phyloP scores from a whole-genome alignment of 1,140 invertebrate genomes.

The Charaxes varanes region DNA sequence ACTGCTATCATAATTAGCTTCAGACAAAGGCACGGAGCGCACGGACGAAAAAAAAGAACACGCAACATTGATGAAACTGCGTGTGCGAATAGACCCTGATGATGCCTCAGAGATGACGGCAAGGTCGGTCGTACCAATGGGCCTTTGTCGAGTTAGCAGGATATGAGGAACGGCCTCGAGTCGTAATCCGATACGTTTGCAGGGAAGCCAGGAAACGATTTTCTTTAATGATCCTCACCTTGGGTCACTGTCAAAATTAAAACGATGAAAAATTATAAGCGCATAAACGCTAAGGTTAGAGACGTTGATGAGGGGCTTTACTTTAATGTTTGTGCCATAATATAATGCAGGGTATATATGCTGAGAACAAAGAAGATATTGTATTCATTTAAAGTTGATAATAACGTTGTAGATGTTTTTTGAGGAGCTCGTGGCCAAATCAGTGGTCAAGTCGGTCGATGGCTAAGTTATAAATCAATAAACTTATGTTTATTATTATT shows the following conservation, averaged over 20 bases:
- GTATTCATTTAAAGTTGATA: too few relatives aligned
- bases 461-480: not conserved
- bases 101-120: constrained; percentile 31
- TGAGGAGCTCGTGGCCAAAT: too few relatives aligned
- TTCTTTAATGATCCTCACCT: constrained; percentile 50
- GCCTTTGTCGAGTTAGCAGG: constrained; percentile 56
- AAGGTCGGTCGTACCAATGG: constrained; percentile 39
- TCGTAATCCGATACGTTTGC: constrained; percentile 44
- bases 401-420: too few relatives aligned
- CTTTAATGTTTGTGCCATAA: not conserved
- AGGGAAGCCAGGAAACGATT: constrained; percentile 50
- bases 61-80: constrained; percentile 8
- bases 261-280: constrained; percentile 13
- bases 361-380: too few relatives aligned
- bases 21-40: too few relatives aligned
- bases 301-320: not conserved
- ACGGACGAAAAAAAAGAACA: constrained; percentile 7
- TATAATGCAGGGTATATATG: too few relatives aligned
- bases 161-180: constrained; percentile 49
- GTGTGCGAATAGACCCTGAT: constrained; percentile 45
- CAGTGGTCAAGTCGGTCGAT: not conserved
- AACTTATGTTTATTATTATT: not conserved
- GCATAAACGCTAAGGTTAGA: constrained; percentile 8
- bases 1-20: too few relatives aligned
- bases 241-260: constrained; percentile 21